phyloP scores from a whole-genome alignment of 2,797 vertebrate genomes.

The Crocidura indochinensis region DNA sequence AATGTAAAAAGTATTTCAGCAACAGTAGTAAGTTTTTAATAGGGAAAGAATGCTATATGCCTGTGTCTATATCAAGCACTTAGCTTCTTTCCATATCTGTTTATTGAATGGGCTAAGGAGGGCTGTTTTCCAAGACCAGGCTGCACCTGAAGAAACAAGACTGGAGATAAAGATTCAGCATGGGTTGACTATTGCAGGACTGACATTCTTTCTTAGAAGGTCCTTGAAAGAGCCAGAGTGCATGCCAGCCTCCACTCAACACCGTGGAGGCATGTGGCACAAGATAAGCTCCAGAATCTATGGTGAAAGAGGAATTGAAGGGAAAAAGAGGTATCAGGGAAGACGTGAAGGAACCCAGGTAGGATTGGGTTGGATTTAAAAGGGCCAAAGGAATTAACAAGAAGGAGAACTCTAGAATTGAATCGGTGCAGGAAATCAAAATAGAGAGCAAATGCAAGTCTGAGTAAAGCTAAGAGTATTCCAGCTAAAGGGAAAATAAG shows the following conservation, averaged over 20 bases:
- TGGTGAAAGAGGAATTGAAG: not conserved
- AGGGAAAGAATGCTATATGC: not conserved
- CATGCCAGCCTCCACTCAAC: conserved; percentile 32
- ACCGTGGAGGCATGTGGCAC: not conserved
- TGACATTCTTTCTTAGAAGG: conserved; percentile 54
- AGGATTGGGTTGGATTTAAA: not conserved
- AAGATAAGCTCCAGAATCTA: not conserved
- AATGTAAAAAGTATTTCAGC: not conserved
- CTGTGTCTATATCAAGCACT: not conserved
- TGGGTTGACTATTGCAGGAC: conserved; percentile 51
- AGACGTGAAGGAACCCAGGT: not conserved
- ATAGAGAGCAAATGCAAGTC: not conserved
- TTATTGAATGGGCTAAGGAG: conserved; percentile 35
- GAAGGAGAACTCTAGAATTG: not conserved
- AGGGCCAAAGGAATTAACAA: not conserved
- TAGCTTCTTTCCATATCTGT: conserved; percentile 45
- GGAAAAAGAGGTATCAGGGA: not conserved
- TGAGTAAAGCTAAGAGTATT: not conserved
- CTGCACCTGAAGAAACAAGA: conserved; percentile 77
- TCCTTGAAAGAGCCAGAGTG: conserved; percentile 54
- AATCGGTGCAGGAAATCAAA: not conserved
- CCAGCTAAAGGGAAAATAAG: too few relatives aligned
- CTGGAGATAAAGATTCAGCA: conserved; percentile 60
- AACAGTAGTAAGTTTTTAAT: not conserved
- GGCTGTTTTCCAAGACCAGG: conserved; percentile 56